Evolutionary conservation across 2,888 invertebrate species (phyloP).

Genomic region (Melieria omissa): DNA sequence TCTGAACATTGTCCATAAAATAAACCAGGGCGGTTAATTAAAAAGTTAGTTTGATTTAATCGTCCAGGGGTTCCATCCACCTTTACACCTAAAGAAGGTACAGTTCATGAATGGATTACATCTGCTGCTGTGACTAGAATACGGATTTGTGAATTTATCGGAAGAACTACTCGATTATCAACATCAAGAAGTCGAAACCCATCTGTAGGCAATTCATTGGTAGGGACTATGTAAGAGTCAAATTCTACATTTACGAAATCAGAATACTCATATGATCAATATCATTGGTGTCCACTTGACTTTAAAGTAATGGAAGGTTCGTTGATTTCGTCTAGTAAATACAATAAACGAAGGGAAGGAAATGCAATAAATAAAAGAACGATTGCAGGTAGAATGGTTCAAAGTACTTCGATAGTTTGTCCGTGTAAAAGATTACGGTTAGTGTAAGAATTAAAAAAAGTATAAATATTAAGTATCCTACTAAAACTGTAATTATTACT

Average conservation of each 20-base stretch:
- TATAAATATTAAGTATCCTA: conserved; percentile 70
- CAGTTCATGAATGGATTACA: conserved; percentile 76
- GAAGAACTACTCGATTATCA: conserved; percentile 72
- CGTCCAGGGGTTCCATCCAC: conserved; percentile 75
- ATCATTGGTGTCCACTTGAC: conserved; percentile 75
- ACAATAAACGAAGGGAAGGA: conserved; percentile 70
- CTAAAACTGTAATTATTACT: conserved; percentile 72
- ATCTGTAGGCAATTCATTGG: conserved; percentile 62
- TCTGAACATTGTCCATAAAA: conserved; percentile 83
- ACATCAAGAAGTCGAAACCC: conserved; percentile 74
- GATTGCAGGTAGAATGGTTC: conserved; percentile 73
- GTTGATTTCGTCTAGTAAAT: conserved; percentile 73
- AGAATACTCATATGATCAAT: conserved; percentile 76
- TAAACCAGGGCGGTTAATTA: conserved; percentile 73
- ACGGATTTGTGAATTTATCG: conserved; percentile 73
- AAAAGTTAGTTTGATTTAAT: conserved; percentile 74
- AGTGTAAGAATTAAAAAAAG: conserved; percentile 71
- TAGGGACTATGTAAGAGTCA: conserved; percentile 73
- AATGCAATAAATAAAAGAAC: conserved; percentile 68
- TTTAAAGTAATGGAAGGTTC: conserved; percentile 72
- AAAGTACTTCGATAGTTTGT: conserved; percentile 72
- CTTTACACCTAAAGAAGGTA: conserved; percentile 74
- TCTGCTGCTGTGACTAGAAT: conserved; percentile 73
- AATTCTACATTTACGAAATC: conserved; percentile 73
- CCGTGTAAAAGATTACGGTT: conserved; percentile 69